These are phyloP conservation scores for Apostichopus leukothele DNA, from an alignment of 53 echinoderm and acorn worm genomes.

Conservation along the genomic window DNA sequence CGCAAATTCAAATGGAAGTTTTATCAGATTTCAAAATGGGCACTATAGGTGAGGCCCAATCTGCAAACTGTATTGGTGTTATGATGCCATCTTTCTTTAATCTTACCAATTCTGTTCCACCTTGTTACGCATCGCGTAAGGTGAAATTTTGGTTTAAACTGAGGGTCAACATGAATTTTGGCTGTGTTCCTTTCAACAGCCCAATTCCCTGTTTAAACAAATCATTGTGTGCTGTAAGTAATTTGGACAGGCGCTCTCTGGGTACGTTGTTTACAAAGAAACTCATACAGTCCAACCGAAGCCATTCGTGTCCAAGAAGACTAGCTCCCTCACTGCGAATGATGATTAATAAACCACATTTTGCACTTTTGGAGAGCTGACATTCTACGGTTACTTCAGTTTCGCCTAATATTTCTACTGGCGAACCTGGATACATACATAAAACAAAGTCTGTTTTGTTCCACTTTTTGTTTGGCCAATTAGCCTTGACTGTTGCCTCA, in stretches of 20 bases:
- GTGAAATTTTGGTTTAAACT: slow-evolving; percentile 44
- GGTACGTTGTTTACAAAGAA: background rate
- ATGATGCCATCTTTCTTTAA: slow-evolving; percentile 36
- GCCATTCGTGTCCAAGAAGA: slow-evolving; percentile 20
- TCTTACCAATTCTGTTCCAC: slow-evolving; percentile 5
- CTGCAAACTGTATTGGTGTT: slow-evolving; percentile 31
- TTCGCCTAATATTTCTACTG: background rate
- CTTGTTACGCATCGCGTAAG: slow-evolving; percentile 31
- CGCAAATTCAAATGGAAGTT: slow-evolving; percentile 41
- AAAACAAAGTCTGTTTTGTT: background rate
- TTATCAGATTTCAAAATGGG: slow-evolving; percentile 29
- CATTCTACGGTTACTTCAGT: slow-evolving; percentile 30
- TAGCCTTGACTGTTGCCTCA: background rate
- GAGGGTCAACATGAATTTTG: slow-evolving; percentile 39
- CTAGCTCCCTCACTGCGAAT: slow-evolving; percentile 11
- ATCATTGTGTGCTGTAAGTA: background rate
- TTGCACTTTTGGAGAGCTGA: background rate
- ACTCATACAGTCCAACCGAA: slow-evolving; percentile 2
- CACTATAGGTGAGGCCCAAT: slow-evolving; percentile 66
- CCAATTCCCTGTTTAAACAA: slow-evolving; percentile 47
- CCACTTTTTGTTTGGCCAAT: background rate
- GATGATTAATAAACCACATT: background rate
- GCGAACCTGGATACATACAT: slow-evolving; percentile 36
- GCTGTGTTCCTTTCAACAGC: slow-evolving; percentile 31
- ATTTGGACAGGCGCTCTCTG: background rate